Conservation (phyloP, 2,888 invertebrate species). For the Romanomermis culicivorax region DNA sequence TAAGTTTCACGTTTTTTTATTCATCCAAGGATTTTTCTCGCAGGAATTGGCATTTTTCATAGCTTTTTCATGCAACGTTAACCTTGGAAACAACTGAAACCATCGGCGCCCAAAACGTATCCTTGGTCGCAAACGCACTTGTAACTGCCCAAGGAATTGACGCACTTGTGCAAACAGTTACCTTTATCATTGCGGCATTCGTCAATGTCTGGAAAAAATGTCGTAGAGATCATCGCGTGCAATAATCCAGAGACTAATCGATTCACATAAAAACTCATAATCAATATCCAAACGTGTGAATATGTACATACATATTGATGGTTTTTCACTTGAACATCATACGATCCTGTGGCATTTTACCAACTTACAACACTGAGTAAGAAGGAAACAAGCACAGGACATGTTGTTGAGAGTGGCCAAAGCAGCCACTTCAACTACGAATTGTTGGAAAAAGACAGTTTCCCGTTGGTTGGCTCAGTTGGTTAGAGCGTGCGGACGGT, state of each 20-base stretch:
- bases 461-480: too few relatives aligned
- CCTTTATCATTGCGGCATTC: conserved; percentile 35
- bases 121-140: conserved; percentile 42
- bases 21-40: conserved; percentile 11
- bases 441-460: too few relatives aligned
- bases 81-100: conserved; percentile 11
- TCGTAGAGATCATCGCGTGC: background rate
- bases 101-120: conserved; percentile 36
- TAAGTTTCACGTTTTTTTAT: background rate
- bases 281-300: conserved; percentile 3
- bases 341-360: too few relatives aligned
- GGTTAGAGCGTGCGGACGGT: too few relatives aligned
- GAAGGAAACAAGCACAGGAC: too few relatives aligned
- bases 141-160: conserved; percentile 41
- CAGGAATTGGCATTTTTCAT: conserved; percentile 6
- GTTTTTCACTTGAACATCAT: too few relatives aligned
- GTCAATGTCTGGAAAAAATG: conserved; percentile 28
- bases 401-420: too few relatives aligned
- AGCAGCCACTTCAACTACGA: too few relatives aligned
- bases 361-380: too few relatives aligned
- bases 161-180: conserved; percentile 44
- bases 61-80: conserved; percentile 7
- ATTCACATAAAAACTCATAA: background rate
- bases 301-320: background rate
- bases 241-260: background rate